Evolutionary conservation across 2,888 invertebrate species (phyloP).

Genomic region (Ischnus inquisitorius): DNA sequence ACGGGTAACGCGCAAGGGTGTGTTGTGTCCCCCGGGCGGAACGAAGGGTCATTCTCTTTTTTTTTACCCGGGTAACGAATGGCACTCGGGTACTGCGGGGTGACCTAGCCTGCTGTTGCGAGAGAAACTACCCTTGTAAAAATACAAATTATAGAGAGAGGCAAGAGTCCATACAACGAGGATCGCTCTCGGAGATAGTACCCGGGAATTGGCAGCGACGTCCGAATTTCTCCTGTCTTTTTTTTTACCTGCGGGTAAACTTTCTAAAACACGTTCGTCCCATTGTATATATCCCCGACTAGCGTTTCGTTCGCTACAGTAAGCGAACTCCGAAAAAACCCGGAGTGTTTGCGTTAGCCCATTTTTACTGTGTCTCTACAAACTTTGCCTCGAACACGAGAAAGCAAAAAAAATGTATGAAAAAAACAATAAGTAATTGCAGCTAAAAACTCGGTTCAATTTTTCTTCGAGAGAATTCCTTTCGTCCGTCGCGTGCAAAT

Average conservation of each 20-base stretch:
- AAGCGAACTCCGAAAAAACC: slow-evolving; percentile 27
- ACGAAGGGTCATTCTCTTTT: slow-evolving; percentile 71
- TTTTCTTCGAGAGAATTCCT: slow-evolving; percentile 38
- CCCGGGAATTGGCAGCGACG: slow-evolving; percentile 55
- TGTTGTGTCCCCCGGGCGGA: slow-evolving; percentile 52
- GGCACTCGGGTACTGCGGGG: slow-evolving; percentile 28
- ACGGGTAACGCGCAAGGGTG: slow-evolving; percentile 49
- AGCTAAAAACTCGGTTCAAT: slow-evolving; percentile 43
- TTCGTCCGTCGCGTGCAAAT: slow-evolving; percentile 50
- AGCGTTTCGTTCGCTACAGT: background rate
- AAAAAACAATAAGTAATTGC: slow-evolving; percentile 44
- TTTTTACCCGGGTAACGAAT: slow-evolving; percentile 63
- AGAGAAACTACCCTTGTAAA: slow-evolving; percentile 68
- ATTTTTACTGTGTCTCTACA: slow-evolving; percentile 47
- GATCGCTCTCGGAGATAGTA: slow-evolving; percentile 45
- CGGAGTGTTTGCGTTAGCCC: slow-evolving; percentile 16
- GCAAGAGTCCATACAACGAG: slow-evolving; percentile 16
- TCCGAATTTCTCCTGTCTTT: slow-evolving; percentile 58
- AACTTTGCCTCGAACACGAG: slow-evolving; percentile 15
- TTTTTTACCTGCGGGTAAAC: slow-evolving; percentile 64
- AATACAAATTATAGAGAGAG: slow-evolving; percentile 63
- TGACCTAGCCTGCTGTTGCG: slow-evolving; percentile 38
- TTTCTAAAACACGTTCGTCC: slow-evolving; percentile 64
- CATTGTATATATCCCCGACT: slow-evolving; percentile 15
- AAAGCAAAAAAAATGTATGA: background rate